Evolutionary conservation across 2,113 vertebrate species (phyloP), one percentile per base, ranked within the genome.

Genomic region (Austrofundulus limnaeus): DNA sequence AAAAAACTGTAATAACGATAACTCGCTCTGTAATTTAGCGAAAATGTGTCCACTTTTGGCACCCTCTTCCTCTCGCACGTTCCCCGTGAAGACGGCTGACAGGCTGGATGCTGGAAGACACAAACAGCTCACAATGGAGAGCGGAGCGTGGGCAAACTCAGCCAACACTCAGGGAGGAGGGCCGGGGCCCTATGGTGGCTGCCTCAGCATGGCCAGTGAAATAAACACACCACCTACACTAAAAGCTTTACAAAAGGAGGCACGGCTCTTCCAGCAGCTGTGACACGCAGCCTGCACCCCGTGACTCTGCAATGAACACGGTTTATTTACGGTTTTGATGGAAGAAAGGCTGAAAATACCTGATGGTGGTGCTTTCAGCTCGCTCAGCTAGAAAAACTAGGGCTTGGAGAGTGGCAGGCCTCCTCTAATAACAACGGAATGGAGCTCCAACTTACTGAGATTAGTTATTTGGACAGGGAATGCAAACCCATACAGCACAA

Each of bases 191-290:
- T 78, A 24, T 66, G 84, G 87, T 70, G 80, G 63, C 84, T 82
- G 78, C 78, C 77, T 83, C 78, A 70, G 78, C 70, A 42, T 71
- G 82, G 79, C 85, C 82, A 42, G 37, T 85, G 87, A 81, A 78
- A 87, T 89, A 88, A 91, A 91, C 85, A 89, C 86, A 86, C 83
- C 82, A 86, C 83, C 86, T 78, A 85, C 85, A 85, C 87, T 87
- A 88, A 86, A 90, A 88, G 87, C 85, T 76, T 85, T 61, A 84
- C 86, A 84, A 89, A n/a, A 85, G 85, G 78, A 90, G 80, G 66
- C 70, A 66, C 49, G 28, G 75, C 75, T 82, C 65, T 75, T 86
- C 82, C 75, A 71, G 68, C 81, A 77, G 85, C 81, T 67, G 82
- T 79, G 81, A 89, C 82, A 85, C 75, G 81, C 61, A 70, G 79